Evolutionary conservation across 2,888 invertebrate species (phyloP).

Genomic region (Magallana nippona): DNA sequence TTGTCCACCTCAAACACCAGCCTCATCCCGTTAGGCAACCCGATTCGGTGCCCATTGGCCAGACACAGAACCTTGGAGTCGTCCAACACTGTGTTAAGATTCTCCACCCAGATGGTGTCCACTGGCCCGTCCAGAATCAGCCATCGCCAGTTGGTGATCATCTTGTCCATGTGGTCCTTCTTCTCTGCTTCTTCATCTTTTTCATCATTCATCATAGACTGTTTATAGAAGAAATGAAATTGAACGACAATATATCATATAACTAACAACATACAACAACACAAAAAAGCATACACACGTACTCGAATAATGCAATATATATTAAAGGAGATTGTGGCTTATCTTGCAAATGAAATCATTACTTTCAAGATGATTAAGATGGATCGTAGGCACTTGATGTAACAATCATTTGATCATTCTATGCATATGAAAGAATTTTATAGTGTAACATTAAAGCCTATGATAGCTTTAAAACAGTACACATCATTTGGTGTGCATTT

Average conservation of each 20-base stretch:
- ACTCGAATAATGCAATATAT: too few relatives aligned
- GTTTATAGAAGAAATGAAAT: not conserved
- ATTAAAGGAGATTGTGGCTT: too few relatives aligned
- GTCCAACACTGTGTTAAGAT: slow-evolving; percentile 79
- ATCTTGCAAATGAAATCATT: too few relatives aligned
- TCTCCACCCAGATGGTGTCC: slow-evolving; percentile 80
- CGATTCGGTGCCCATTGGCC: slow-evolving; percentile 79
- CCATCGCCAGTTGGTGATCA: slow-evolving; percentile 77
- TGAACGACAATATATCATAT: too few relatives aligned
- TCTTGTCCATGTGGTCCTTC: slow-evolving; percentile 57
- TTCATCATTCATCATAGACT: slow-evolving; percentile 10
- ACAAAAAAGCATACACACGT: too few relatives aligned
- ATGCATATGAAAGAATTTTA: too few relatives aligned
- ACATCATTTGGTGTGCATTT: too few relatives aligned
- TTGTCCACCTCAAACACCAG: slow-evolving; percentile 80
- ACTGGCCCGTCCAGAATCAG: slow-evolving; percentile 79
- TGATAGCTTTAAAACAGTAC: too few relatives aligned
- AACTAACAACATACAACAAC: not conserved
- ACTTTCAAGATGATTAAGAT: too few relatives aligned
- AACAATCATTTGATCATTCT: too few relatives aligned
- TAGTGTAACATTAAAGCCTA: too few relatives aligned
- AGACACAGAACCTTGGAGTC: slow-evolving; percentile 79
- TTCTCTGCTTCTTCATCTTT: slow-evolving; percentile 58
- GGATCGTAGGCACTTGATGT: too few relatives aligned
- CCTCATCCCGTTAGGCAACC: slow-evolving; percentile 75